Percentiles rank a stretch among this genome's conserved stretches.
These are phyloP conservation scores for Temnopleurus reevesii DNA, from an alignment of 53 echinoderm and acorn worm species.

Conservation along the genomic window DNA sequence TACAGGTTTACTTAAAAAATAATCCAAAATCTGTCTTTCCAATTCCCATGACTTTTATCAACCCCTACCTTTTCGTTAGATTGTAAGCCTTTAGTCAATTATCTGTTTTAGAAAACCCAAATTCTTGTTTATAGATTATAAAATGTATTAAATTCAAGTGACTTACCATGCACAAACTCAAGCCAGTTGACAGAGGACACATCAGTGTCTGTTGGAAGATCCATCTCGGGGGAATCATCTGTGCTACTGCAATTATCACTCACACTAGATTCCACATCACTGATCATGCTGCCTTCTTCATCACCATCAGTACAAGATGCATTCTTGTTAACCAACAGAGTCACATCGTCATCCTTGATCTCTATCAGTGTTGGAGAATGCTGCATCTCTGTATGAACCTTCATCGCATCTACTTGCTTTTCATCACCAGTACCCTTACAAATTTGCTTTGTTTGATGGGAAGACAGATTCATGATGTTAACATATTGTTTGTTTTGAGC, in stretches of 20 bases:
- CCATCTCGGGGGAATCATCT: neutral
- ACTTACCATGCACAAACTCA: slow-evolving; percentile 20
- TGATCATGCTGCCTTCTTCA: neutral
- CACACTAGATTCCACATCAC: neutral
- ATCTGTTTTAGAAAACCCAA: too few species aligned
- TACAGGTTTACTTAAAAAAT: too few species aligned
- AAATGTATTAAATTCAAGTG: too few species aligned
- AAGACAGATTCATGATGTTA: neutral
- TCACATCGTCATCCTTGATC: neutral
- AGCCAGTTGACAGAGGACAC: slow-evolving; percentile 19
- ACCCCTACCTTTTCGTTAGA: too few species aligned
- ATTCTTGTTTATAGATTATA: too few species aligned
- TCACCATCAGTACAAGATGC: too few species aligned
- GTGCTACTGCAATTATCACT: neutral
- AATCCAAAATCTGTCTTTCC: too few species aligned
- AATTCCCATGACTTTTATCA: too few species aligned
- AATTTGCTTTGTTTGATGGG: neutral
- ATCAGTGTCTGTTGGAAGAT: neutral
- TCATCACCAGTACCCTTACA: neutral
- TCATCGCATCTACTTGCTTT: neutral
- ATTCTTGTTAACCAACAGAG: neutral
- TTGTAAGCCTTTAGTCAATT: too few species aligned
- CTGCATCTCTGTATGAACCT: neutral
- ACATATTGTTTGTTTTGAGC: neutral
- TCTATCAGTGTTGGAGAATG: neutral